Evolutionary conservation across 2,888 invertebrate species (phyloP), one percentile per base, ranked within the genome.

Genomic region (Orthosia incerta): DNA sequence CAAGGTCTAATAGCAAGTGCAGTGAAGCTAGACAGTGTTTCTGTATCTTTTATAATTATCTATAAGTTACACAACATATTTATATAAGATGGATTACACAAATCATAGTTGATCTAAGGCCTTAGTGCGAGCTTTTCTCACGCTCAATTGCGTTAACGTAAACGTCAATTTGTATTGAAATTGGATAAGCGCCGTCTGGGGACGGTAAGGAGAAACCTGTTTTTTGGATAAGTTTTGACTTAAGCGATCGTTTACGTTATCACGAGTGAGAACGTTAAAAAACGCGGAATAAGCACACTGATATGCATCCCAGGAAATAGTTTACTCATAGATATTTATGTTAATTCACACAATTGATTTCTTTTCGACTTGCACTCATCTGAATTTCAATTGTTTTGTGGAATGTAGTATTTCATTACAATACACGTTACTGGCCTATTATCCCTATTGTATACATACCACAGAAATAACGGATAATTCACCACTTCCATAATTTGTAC

Each of bases 381-480:
- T 1, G 20, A n/a, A 73, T 53, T 53, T n/a, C 7, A 63, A 26
- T 59, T n/a, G 57, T 26, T 80, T 23, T 18, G 18, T 48, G 51
- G 46, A 57, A 76, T 62, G 39, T 62, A n/a, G 7, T 39, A 18
- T n/a, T 50, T 39, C 7, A 15, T 16, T 13, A 57, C 16, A 59
- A 18, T 18, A 39, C 20, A 9, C 9, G 23, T 61, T 59, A 57
- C 26, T 48, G 4, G 18, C 2, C 13, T 45, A 12, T 60, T 67
- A 64, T 79, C 56, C 80, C 23, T 72, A 18, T 64, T 53, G 18
- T 18, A 13, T 57, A 45, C n/a, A 39, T 16, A 46, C 20, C 16
- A 2, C 26, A 48, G 55, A 20, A 15, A 20, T 3, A 13, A 16
- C n/a, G 26, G 31, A 53, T 59, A 51, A 31, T 53, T 64, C 48